Base-by-base conservation (phyloP, 1,140 invertebrate species). In the Dendroctonus valens region DNA sequence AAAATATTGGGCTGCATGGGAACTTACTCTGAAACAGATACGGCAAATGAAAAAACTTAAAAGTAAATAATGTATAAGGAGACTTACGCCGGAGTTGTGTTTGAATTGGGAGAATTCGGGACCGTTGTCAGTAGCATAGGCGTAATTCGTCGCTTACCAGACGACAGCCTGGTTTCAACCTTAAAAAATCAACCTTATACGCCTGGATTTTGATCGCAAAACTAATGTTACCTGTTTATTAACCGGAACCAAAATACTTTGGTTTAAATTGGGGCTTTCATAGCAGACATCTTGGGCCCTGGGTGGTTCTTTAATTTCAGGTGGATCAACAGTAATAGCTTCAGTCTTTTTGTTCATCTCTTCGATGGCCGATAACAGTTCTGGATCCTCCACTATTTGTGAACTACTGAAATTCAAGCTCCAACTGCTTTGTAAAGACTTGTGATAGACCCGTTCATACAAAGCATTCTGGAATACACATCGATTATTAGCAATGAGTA, bases 101-200 rank as follows among this genome's bases (percentile, higher is more conserved):
- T 59, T 12, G 50, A 60, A 37, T 11, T 44, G n/a, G 49, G 83
- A 60, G 90, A 86, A 55, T 82, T 80, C 15, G 82, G 81, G 14
- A 53, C 80, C 42, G 86, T 78, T 15, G 92, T 92, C 70, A 99
- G 89, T 76, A 94, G 97, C 80, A 98, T 94, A 9, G 97, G 97
- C 5, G 95, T 98, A 52, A 99, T 99, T 67, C 96, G 83, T 52
- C 96, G 80, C 78, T 93, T 91, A 11, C 96, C 97, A 82, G 98
- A 95, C 5, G 92, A 89, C 37, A 94, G 93, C 51, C 92, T 84
- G 0, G 94, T 97, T 82, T 98, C 96, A 39, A 97, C 96, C 62
- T 65, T 41, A 39, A 48, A 49, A 65, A 55, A 14, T 52, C 26
- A 15, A 52, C 4, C 2, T 38, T 14, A 41, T 26, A 26, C 26